phyloP scores from a whole-genome alignment of 2,797 vertebrate species.

The Propithecus deckenii region DNA sequence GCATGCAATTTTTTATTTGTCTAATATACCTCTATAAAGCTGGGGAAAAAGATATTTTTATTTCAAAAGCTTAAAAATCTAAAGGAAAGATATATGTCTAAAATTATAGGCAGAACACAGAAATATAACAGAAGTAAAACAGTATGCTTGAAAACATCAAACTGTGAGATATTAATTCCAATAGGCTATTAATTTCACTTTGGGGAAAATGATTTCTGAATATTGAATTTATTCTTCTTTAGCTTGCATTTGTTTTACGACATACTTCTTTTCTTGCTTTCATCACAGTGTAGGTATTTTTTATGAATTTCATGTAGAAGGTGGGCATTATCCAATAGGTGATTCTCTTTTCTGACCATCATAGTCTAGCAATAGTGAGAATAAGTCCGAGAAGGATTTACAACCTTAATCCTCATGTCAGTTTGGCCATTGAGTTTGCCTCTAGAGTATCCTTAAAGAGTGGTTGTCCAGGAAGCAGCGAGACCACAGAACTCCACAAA shows the following conservation, averaged over 20 bases:
- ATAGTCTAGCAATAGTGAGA: neutral
- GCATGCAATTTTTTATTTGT: neutral
- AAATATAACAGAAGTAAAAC: slow-evolving; percentile 27
- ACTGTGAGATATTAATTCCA: neutral
- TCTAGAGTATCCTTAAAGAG: neutral
- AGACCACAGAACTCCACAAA: neutral
- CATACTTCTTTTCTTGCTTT: neutral
- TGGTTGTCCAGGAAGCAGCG: neutral
- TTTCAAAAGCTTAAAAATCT: slow-evolving; percentile 35
- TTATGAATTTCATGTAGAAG: neutral
- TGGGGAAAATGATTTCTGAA: neutral
- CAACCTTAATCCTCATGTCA: neutral
- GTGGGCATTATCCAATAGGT: neutral
- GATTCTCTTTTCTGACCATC: neutral
- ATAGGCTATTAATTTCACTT: neutral
- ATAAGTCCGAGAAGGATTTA: neutral
- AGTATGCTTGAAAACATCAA: neutral
- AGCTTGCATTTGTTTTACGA: neutral
- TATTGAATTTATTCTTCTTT: neutral
- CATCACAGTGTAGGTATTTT: neutral
- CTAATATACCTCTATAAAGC: neutral
- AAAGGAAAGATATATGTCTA: neutral
- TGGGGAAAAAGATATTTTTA: neutral
- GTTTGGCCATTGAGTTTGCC: neutral
- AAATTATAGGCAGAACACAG: neutral